Evolutionary conservation across 2,113 vertebrate genomes (phyloP), one percentile per base, ranked within the genome.

Genomic region (Lycaon pictus): DNA sequence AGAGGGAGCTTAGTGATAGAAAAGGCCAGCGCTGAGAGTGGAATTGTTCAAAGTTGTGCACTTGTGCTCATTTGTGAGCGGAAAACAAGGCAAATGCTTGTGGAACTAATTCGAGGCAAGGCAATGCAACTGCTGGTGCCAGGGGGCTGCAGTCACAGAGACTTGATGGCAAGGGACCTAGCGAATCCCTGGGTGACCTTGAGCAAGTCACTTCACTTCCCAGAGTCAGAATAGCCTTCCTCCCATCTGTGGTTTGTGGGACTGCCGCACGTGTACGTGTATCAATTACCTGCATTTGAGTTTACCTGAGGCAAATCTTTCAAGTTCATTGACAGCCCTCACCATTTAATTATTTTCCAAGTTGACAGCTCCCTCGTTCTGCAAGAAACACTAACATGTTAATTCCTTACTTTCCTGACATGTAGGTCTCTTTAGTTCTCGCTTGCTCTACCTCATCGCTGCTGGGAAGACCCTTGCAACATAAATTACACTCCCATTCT

Each of bases 311-410:
- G 82, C 32, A 83, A 93, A 83, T 55, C 71, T 93, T 90, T 62
- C 72, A 20, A 56, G 12, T 63, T 67, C 53, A 69, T 76, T 74
- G 82, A 89, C 72, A 79, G 48, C 48, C 53, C 22, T 95, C 81
- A 55, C 19, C 29, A 29, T 67, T 92, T 74, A 69, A 53, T 95
- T 85, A 60, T 76, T 95, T 89, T 69, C 69, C 56, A 35, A 62
- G 80, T 58, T 82, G 62, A 88, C 69, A 63, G 58, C 29, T 88
- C 17, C n/a, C 65, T 69, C n/a, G 25, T 90, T 82, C 27, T 72
- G 32, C 55, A 89, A 76, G 85, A 90, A 76, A 86, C 23, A 76
- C 60, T 92, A 93, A 79, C 20, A 32, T 95, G 82, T 96, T 53
- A 53, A 81, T 83, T 69, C 55, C 27, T 74, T 62, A 17, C 71